Percentiles rank a stretch among this genome's conserved stretches.
These are phyloP conservation scores for Athene cunicularia DNA, from an alignment of 2,113 vertebrate species.

Conservation along the genomic window DNA sequence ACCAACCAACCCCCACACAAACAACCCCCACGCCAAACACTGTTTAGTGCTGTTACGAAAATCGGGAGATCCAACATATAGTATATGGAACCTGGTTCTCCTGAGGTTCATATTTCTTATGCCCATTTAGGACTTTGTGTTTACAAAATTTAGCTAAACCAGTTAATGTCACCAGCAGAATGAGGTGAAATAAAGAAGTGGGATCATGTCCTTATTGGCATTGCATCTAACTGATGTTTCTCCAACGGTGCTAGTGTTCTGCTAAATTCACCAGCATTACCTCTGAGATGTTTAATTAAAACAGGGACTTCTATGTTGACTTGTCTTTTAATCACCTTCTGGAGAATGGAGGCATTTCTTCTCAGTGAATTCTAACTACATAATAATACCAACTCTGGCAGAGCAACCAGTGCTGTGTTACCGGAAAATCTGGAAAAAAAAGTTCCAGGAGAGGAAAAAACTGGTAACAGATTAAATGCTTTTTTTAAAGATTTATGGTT, in stretches of 20 bases:
- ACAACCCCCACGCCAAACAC: background rate
- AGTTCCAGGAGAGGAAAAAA: background rate
- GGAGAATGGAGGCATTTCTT: background rate
- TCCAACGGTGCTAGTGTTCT: background rate
- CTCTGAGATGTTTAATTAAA: background rate
- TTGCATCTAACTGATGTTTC: background rate
- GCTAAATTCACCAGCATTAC: background rate
- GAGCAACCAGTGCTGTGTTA: background rate
- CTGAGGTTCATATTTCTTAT: background rate
- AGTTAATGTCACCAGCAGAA: background rate
- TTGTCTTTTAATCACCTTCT: background rate
- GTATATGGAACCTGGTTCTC: background rate
- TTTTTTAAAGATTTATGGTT: background rate
- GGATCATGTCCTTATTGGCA: background rate
- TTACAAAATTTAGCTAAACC: background rate
- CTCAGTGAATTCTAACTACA: background rate
- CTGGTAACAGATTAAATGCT: background rate
- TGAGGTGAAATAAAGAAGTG: background rate
- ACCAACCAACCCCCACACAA: background rate
- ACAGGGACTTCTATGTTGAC: background rate
- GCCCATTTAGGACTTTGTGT: background rate
- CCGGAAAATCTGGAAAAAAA: background rate
- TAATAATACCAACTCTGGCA: background rate
- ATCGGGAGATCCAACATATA: background rate
- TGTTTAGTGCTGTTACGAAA: background rate